Conservation (phyloP, 2,888 invertebrate genomes). For the Campoplex capitator region DNA sequence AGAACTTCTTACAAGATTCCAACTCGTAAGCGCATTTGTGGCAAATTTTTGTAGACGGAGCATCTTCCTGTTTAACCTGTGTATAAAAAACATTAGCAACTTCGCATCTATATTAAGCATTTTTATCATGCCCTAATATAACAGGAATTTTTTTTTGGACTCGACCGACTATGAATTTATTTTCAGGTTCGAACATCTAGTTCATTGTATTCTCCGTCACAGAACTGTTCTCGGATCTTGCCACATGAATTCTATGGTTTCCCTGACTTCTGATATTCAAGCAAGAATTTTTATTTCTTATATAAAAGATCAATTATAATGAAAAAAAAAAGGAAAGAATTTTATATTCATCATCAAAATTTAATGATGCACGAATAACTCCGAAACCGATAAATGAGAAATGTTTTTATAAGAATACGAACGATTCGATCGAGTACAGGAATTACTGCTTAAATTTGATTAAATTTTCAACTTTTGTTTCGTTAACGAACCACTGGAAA, state of each 20-base stretch:
- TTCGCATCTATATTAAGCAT: not conserved
- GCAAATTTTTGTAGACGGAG: slow-evolving; percentile 77
- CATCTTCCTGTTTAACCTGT: slow-evolving; percentile 63
- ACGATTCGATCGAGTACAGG: no score
- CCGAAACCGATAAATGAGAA: not conserved
- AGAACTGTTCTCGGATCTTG: no score
- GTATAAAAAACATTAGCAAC: not conserved
- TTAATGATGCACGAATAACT: not conserved
- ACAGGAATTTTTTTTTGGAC: not conserved
- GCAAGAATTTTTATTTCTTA: no score
- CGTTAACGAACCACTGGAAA: not conserved
- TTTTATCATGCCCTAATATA: no score
- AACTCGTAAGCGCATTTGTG: slow-evolving; percentile 82
- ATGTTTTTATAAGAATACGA: not conserved
- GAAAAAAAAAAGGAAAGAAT: no score
- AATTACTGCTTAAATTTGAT: not conserved
- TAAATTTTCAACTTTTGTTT: not conserved
- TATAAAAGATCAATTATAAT: no score
- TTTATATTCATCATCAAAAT: no score
- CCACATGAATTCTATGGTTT: no score
- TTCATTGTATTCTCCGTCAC: not conserved
- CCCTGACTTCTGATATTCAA: no score
- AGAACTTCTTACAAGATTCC: slow-evolving; percentile 79
- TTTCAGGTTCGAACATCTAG: not conserved
- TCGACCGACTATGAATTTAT: not conserved